Evolutionary conservation across 2,797 vertebrate species (phyloP), one percentile per base, ranked within the genome.

Genomic region (Amphiprion clarkii): DNA sequence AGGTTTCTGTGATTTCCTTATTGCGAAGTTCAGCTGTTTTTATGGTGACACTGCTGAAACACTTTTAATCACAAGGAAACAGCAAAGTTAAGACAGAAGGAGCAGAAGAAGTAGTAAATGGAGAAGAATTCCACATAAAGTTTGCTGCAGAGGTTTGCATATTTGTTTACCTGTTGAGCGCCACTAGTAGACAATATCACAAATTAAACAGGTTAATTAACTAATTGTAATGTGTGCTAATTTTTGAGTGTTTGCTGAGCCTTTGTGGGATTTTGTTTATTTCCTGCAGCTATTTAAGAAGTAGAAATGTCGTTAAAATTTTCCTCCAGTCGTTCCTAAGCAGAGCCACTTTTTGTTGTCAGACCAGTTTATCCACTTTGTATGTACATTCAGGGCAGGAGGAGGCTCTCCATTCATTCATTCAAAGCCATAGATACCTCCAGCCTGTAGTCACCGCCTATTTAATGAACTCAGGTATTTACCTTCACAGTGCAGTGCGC

Each of bases 351-450:
- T 5, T 17, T 46, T 72, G 81, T 85, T 83, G 88, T 55, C 81
- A 87, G 81, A 92, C 87, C 69, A 55, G 88, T 92, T 87, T 48
- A 33, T 79, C 87, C 67, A 84, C 80, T 85, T 70, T 75, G 33
- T 12, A 39, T 39, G 36, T 39, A 11, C 14, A 62, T n/a, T 53
- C 53, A 61, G 16, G 19, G 0, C 21, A 44, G 25, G 2, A 36
- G 42, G 17, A 19, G 39, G 0, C 46, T 42, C 6, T 33, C 36
- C 13, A 51, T 29, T 21, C n/a, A 42, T 54, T 73, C 55, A 69
- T 64, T 57, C 4, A 62, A 44, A 33, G 21, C 19, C 51, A 64
- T n/a, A 58, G 40, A 74, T n/a, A 33, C 40, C 11, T 31, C 12
- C 13, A 52, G 29, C 19, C 3, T 23, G 21, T 27, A 40, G 44